Evolutionary conservation across 2,113 vertebrate species (phyloP).

Genomic region (Suncus etruscus): DNA sequence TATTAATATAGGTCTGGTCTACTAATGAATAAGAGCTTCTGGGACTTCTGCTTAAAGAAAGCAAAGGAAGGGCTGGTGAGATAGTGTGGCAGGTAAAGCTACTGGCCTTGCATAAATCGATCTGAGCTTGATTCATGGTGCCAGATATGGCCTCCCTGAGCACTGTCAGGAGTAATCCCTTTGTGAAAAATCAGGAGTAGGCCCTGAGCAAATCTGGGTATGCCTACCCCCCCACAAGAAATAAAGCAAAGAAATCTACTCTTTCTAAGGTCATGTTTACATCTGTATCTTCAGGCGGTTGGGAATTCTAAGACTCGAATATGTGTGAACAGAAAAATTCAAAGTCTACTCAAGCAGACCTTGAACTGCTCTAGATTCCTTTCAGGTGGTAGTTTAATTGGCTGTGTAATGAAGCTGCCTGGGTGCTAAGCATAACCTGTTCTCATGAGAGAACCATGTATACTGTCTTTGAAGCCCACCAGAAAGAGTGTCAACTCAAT

Average conservation of each 20-base stretch:
- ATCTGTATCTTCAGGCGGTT: slow-evolving; percentile 4
- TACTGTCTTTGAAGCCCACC: slow-evolving; percentile 45
- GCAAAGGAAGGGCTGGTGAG: not conserved
- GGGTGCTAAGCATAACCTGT: not conserved
- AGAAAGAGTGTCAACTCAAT: slow-evolving; percentile 41
- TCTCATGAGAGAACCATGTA: slow-evolving; percentile 52
- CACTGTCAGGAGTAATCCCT: too few relatives aligned
- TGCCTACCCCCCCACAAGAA: too few relatives aligned
- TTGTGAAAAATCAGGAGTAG: too few relatives aligned
- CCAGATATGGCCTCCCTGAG: too few relatives aligned
- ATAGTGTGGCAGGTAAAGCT: too few relatives aligned
- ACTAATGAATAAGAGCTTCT: slow-evolving; percentile 19
- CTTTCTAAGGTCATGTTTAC: slow-evolving; percentile 25
- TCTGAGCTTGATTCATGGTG: too few relatives aligned
- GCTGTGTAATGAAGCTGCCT: slow-evolving; percentile 60
- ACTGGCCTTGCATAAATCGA: too few relatives aligned
- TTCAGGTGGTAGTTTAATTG: slow-evolving; percentile 52
- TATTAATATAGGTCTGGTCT: not conserved
- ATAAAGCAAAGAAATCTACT: slow-evolving; percentile 47
- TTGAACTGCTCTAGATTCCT: slow-evolving; percentile 43
- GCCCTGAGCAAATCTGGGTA: too few relatives aligned
- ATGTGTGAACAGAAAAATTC: not conserved
- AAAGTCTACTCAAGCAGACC: slow-evolving; percentile 45
- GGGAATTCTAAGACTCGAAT: slow-evolving; percentile 30
- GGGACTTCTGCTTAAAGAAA: slow-evolving; percentile 14